Evolutionary conservation across 2,113 vertebrate species (phyloP), one percentile per base, ranked within the genome.

Genomic region (Scopus umbretta): DNA sequence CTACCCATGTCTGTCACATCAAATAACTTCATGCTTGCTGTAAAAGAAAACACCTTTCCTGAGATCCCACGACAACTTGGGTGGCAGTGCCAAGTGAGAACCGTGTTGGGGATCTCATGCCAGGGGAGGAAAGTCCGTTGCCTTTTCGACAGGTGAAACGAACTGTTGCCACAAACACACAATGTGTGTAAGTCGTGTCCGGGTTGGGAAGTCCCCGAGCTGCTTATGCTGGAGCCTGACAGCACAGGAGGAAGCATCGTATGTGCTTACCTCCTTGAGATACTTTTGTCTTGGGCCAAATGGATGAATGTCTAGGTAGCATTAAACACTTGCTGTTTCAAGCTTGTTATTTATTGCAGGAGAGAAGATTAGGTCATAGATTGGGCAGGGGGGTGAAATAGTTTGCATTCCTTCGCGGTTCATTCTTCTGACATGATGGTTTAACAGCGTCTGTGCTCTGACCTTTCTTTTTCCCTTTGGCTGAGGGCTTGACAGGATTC

Each of bases 181-280:
- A 2, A 4, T 0, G 8, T 12, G 6, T 7, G 12, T 21, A 8
- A 26, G 25, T 38, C 5, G 0, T 17, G 29, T 16, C 13, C 4
- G 0, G 38, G 20, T 23, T 32, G 11, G n/a, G 34, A 45, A 17
- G 22, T 6, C 38, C 21, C 53, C 5, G n/a, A 67, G 59, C 45
- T 73, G 47, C 32, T 59, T 36, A 22, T 13, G 6, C 47, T 14
- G 29, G 23, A 27, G 38, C 34, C 50, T 16, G 21, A 29, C 47
- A 42, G 47, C 53, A 29, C 2, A 2, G 40, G 22, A 61, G 40
- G 26, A 47, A 42, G 45, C 26, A 22, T 29, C 2, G 1, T 29
- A 6, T 6, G 16, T 6, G 27, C 36, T 92, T 30, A 17, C 9
- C 27, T 49, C 23, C 26, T 20, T 52, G 58, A 45, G 40, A 22